phyloP scores from a whole-genome alignment of 1,140 invertebrate genomes.

The Lepidurus packardi region DNA sequence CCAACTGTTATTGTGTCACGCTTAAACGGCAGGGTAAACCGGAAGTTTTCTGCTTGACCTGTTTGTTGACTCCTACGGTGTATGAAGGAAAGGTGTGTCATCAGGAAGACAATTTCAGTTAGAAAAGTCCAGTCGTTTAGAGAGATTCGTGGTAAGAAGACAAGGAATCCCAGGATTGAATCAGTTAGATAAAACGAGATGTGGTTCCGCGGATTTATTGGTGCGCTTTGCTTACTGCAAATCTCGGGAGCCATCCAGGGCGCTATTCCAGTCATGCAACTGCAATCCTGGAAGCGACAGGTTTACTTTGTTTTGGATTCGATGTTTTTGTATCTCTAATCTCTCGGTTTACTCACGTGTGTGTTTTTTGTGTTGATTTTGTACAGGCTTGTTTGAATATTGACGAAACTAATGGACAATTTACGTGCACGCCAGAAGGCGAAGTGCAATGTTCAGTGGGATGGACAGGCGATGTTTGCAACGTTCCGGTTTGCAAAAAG shows the following conservation, averaged over 20 bases:
- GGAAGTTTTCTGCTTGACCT: constrained; percentile 24
- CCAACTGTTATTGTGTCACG: not conserved
- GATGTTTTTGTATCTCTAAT: not conserved
- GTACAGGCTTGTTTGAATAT: constrained; percentile 29
- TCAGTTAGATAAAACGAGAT: not conserved
- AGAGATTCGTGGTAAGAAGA: not conserved
- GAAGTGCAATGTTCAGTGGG: constrained; percentile 36
- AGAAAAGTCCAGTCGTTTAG: not conserved
- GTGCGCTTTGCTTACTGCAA: not conserved
- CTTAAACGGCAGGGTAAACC: not conserved
- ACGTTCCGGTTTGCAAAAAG: constrained; percentile 38
- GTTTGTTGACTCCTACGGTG: not conserved
- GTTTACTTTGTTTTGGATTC: not conserved
- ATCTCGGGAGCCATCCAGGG: not conserved
- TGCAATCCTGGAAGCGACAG: constrained; percentile 22
- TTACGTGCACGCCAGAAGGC: constrained; percentile 35
- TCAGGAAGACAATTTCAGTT: not conserved
- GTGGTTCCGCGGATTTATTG: not conserved
- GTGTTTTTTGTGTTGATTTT: not conserved
- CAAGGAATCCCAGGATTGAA: not conserved
- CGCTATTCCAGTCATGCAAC: not conserved
- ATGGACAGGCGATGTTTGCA: constrained; percentile 38
- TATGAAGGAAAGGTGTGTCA: not conserved
- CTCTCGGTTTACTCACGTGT: not conserved
- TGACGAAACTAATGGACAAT: constrained; percentile 30